Percentiles rank a stretch among this genome's conserved stretches.
Evolutionary conservation across 2,888 invertebrate species (phyloP).

Genomic region (Tubiluchus corallicola): DNA sequence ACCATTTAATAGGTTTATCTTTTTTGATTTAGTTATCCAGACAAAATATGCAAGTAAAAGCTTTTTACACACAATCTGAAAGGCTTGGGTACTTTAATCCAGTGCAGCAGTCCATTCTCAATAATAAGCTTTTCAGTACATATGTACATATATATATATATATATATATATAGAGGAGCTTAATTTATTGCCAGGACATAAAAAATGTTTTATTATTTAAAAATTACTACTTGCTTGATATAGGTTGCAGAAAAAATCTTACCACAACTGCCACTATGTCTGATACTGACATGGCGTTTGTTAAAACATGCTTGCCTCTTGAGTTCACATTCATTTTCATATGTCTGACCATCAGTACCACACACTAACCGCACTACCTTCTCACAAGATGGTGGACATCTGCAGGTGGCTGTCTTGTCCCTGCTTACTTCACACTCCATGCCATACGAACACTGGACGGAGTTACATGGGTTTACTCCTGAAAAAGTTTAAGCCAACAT

Average conservation of each 20-base stretch:
- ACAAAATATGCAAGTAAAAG: too few species aligned
- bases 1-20: too few species aligned
- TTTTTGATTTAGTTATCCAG: too few species aligned
- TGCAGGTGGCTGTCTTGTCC: conserved; percentile 60
- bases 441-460: conserved; percentile 51
- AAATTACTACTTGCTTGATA: too few species aligned
- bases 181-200: too few species aligned
- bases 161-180: too few species aligned
- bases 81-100: too few species aligned
- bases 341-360: conserved; percentile 34
- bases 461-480: conserved; percentile 69
- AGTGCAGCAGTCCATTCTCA: too few species aligned
- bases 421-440: conserved; percentile 64
- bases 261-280: conserved; percentile 70
- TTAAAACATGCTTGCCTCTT: conserved; percentile 54
- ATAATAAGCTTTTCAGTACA: too few species aligned
- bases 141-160: too few species aligned
- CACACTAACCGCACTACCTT: conserved; percentile 45
- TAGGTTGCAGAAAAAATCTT: conserved; percentile 33
- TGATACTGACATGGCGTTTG: conserved; percentile 48
- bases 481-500: conserved; percentile 14
- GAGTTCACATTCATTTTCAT: conserved; percentile 58
- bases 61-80: too few species aligned
- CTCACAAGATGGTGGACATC: conserved; percentile 66
- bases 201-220: too few species aligned